Conservation (phyloP, 2,888 invertebrate species). For the Trichacis sp. region DNA sequence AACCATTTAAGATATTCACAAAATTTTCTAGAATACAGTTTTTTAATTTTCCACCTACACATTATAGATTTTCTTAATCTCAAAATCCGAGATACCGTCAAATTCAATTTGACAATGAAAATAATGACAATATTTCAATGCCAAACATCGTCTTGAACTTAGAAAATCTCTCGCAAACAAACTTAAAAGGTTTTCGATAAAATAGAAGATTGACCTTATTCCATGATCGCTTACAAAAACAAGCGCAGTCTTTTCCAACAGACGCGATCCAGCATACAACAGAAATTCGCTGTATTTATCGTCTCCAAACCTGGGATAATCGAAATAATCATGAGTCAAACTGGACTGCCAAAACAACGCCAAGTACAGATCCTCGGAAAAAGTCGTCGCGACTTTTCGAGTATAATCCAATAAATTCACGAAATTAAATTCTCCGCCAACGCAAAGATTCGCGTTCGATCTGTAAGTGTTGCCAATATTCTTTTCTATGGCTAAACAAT, state of each 20-base stretch:
- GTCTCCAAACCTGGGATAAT: slow-evolving; percentile 83
- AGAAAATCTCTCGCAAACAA: no score
- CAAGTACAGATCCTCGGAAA: slow-evolving; percentile 77
- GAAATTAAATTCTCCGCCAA: slow-evolving; percentile 78
- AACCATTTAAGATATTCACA: no score
- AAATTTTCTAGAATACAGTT: no score
- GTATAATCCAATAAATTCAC: slow-evolving; percentile 82
- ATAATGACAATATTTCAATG: no score
- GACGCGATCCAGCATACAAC: slow-evolving; percentile 66
- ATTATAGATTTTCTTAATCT: no score
- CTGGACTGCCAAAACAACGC: slow-evolving; percentile 88
- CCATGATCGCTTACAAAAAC: slow-evolving; percentile 92
- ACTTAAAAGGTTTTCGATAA: no score
- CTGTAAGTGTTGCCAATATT: slow-evolving; percentile 76
- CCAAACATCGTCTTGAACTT: no score
- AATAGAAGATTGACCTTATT: slow-evolving; percentile 70
- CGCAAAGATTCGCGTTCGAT: slow-evolving; percentile 78
- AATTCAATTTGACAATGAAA: no score
- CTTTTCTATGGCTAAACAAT: slow-evolving; percentile 77
- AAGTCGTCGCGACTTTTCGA: slow-evolving; percentile 73
- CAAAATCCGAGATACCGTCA: no score
- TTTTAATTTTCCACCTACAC: no score
- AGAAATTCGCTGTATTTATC: slow-evolving; percentile 74
- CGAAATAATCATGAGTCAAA: slow-evolving; percentile 86
- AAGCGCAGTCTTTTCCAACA: slow-evolving; percentile 77